Base-by-base conservation (phyloP, 2,888 invertebrate species). In the Conistra vaccinii region DNA sequence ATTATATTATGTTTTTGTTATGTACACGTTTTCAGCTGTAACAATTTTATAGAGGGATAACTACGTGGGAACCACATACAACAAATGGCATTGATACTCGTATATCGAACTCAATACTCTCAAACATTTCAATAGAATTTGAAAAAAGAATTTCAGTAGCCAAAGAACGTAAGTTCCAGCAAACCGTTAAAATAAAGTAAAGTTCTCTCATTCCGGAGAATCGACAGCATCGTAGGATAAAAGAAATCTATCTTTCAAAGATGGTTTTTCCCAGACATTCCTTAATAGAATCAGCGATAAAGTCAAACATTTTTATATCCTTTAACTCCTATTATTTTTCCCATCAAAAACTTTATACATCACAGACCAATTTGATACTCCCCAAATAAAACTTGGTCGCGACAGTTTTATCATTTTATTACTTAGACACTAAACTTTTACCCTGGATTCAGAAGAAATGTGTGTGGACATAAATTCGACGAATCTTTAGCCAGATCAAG, bases 371-470 rank as follows among this genome's bases (percentile, higher is more conserved):
- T 85, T 84, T 81, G 84, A 73, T 70, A 42, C 14, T 68, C 39
- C 55, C 73, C 65, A 84, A 84, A 85, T 84, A 81, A 81, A 85
- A 85, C 32, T 84, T 62, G 55, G 58, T 4, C 17, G 62, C 45
- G 77, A 84, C 71, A 79, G 67, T 84, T 85, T 84, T 85, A 85
- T 85, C 85, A 83, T 83, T 86, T 85, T 85, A 85, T 85, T 86
- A 81, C 78, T 76, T 72, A 73, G 68, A 68, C 32, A 68, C 61
- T 66, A 39, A 81, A 86, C 74, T 86, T 76, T 80, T 77, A 63
- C 26, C 48, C 70, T 69, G 69, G 51, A 80, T 78, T 74, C 65
- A 70, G 73, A 74, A 83, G 85, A 84, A 81, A 83, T 81, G 85
- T 86, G 77, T 86, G 86, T 86, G 63, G 76, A 86, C 73, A 86